These are phyloP conservation scores for Porites australiensis DNA, from an alignment of 64 coral and sea anemone genomes.

Conservation along the genomic window DNA sequence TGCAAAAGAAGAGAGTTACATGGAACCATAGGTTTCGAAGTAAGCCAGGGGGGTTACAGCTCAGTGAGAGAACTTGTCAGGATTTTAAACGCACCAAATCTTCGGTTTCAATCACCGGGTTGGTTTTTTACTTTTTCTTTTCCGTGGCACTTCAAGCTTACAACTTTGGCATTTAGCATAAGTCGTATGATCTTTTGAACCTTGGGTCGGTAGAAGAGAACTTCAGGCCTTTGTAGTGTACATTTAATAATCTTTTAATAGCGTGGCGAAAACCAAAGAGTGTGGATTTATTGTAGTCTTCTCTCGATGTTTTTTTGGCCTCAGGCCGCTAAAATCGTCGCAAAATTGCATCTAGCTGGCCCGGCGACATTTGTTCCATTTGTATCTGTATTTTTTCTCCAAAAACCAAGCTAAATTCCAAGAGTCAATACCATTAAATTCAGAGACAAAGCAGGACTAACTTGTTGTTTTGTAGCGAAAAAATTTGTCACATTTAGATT, in stretches of 20 bases:
- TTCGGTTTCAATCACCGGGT: background rate
- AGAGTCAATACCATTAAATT: background rate
- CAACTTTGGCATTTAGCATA: constrained; percentile 43
- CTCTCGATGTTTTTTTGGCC: too few relatives aligned
- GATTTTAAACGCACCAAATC: constrained; percentile 23
- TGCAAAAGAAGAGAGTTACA: constrained; percentile 4
- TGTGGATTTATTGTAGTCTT: too few relatives aligned
- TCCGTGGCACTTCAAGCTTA: constrained; percentile 33
- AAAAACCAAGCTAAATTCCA: background rate
- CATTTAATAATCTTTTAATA: constrained; percentile 54
- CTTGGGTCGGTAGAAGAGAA: constrained; percentile 5
- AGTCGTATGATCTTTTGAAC: constrained; percentile 49
- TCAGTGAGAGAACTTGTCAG: background rate
- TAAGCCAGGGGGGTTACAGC: background rate
- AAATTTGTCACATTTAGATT: too few relatives aligned
- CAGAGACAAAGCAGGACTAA: background rate
- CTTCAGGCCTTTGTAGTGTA: constrained; percentile 35
- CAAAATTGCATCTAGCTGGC: constrained; percentile 14
- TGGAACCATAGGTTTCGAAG: constrained; percentile 23
- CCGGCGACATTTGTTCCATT: background rate
- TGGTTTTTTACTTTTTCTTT: background rate
- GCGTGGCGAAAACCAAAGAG: constrained; percentile 30
- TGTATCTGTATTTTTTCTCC: background rate
- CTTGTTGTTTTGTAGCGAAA: background rate
- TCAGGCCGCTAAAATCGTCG: constrained; percentile 19